Percentiles rank a stretch among this genome's conserved stretches.
Evolutionary conservation across 2,113 vertebrate species (phyloP).

Genomic region (Pipa parva): DNA sequence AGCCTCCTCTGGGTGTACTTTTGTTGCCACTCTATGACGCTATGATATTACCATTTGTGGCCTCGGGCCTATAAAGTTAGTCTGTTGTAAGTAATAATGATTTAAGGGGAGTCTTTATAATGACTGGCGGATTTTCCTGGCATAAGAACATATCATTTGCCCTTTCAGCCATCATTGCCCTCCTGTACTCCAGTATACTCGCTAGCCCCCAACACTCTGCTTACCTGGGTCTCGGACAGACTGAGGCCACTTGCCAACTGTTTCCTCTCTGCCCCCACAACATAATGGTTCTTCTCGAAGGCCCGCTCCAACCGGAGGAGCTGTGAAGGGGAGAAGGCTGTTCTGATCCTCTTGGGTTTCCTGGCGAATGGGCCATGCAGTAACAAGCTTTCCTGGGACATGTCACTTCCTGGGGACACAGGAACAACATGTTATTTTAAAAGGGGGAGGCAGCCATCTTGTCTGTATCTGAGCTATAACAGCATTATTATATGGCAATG

Average conservation of each 20-base stretch:
- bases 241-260: slow-evolving; percentile 91
- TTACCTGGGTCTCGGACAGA: slow-evolving; percentile 91
- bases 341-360: slow-evolving; percentile 96
- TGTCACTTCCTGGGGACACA: slow-evolving; percentile 71
- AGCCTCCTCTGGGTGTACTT: no score
- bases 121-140: neutral
- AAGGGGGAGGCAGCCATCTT: neutral
- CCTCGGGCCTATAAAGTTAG: no score
- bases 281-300: slow-evolving; percentile 98
- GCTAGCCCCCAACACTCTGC: no score
- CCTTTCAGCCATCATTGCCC: no score
- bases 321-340: slow-evolving; percentile 93
- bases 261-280: slow-evolving; percentile 92
- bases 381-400: slow-evolving; percentile 87
- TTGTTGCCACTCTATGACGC: no score
- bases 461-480: neutral
- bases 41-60: no score
- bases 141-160: neutral
- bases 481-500: neutral
- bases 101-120: no score
- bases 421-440: no score
- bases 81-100: no score
- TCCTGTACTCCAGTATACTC: neutral
- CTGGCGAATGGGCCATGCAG: slow-evolving; percentile 91
- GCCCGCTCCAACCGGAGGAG: slow-evolving; percentile 88